phyloP scores from a whole-genome alignment of 2,888 invertebrate genomes.

The Axea sp. region DNA sequence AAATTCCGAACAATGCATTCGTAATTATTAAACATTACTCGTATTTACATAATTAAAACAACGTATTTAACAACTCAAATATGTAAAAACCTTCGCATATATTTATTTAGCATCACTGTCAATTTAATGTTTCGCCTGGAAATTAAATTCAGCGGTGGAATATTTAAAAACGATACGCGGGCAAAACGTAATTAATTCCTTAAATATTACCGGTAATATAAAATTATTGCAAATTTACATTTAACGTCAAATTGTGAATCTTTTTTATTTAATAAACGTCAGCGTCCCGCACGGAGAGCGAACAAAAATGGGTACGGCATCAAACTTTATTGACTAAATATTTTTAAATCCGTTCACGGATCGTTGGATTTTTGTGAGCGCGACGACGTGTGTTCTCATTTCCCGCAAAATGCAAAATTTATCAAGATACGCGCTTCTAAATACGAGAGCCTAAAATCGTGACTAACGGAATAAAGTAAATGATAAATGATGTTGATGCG shows the following conservation, averaged over 20 bases:
- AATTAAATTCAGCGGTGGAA: conserved; percentile 32
- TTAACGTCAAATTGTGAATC: conserved; percentile 16
- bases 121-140: conserved; percentile 23
- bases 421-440: conserved; percentile 7
- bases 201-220: conserved; percentile 36
- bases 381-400: background rate
- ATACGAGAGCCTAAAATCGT: background rate
- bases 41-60: conserved; percentile 34
- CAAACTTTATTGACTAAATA: conserved; percentile 7
- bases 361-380: background rate
- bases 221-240: conserved; percentile 41
- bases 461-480: conserved; percentile 37
- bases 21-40: conserved; percentile 11
- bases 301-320: background rate
- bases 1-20: background rate
- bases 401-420: background rate
- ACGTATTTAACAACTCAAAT: conserved; percentile 28
- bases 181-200: conserved; percentile 20
- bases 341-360: conserved; percentile 4
- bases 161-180: conserved; percentile 31
- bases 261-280: conserved; percentile 34
- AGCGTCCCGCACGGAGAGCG: background rate
- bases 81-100: conserved; percentile 27
- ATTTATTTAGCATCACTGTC: conserved; percentile 28
- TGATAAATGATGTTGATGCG: conserved; percentile 47